Evolutionary conservation across 2,888 invertebrate species (phyloP).

Genomic region (Noctua pronuba): DNA sequence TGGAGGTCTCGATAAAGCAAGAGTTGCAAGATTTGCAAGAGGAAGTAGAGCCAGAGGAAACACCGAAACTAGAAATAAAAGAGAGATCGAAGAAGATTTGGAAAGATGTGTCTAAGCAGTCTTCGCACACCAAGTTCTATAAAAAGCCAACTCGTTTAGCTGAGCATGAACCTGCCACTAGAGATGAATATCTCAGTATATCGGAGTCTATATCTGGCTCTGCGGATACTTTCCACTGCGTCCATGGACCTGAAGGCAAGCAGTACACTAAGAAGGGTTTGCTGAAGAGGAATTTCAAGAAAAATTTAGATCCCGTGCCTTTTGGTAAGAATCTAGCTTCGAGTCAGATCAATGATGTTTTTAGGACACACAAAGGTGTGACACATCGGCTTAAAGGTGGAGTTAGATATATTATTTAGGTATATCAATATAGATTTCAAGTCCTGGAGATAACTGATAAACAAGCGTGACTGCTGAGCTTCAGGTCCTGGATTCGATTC

Average conservation of each 20-base stretch:
- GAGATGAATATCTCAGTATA: conserved; percentile 72
- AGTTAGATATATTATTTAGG: not conserved
- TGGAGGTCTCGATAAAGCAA: not conserved
- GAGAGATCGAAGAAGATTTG: conserved; percentile 59
- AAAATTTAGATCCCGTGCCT: conserved; percentile 77
- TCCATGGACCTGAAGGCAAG: conserved; percentile 77
- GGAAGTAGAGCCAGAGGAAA: not conserved
- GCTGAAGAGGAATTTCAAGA: conserved; percentile 76
- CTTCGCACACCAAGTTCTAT: conserved; percentile 79
- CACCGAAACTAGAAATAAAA: not conserved
- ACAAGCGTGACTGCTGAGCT: not conserved
- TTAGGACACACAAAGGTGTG: not conserved
- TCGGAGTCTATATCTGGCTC: conserved; percentile 79
- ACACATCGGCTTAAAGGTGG: not conserved
- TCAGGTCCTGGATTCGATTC: not conserved
- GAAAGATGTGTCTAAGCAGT: conserved; percentile 61
- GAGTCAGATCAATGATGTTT: not conserved
- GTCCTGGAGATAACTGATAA: not conserved
- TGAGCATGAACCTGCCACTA: conserved; percentile 71
- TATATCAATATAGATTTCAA: not conserved
- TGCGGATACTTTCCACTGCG: conserved; percentile 76
- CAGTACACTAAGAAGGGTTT: conserved; percentile 76
- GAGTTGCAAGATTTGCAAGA: not conserved
- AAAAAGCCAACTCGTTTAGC: conserved; percentile 63
- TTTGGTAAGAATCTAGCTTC: conserved; percentile 64